Conservation (phyloP, 2,888 invertebrate genomes). For the Cybosia mesomella region DNA sequence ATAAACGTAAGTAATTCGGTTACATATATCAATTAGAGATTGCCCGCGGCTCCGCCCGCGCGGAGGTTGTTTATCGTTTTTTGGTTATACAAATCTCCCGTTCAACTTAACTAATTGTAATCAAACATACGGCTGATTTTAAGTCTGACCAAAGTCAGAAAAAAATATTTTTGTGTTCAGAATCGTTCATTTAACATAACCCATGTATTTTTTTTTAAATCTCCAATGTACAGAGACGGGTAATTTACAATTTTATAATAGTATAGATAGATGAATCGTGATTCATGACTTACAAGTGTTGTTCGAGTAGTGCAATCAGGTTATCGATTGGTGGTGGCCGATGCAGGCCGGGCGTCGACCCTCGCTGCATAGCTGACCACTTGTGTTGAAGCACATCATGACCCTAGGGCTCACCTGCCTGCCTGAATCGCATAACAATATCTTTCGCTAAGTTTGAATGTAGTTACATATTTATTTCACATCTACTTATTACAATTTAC, state of each 20-base stretch:
- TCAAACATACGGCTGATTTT: no score
- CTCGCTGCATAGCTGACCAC: slow-evolving; percentile 55
- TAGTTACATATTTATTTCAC: neutral
- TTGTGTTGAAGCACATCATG: slow-evolving; percentile 48
- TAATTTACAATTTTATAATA: no score
- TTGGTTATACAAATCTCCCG: no score
- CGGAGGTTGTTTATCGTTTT: no score
- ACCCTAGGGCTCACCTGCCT: slow-evolving; percentile 50
- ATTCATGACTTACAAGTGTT: slow-evolving; percentile 60
- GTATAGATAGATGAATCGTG: no score
- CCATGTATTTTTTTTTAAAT: no score
- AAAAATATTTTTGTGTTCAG: no score
- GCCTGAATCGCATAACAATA: slow-evolving; percentile 41
- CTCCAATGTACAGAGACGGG: no score
- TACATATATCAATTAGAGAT: slow-evolving; percentile 50
- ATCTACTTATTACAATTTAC: neutral
- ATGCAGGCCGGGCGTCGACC: slow-evolving; percentile 78
- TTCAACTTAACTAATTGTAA: no score
- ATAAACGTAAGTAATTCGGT: slow-evolving; percentile 59
- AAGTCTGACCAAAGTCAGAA: no score
- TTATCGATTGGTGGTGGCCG: slow-evolving; percentile 80
- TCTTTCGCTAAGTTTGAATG: slow-evolving; percentile 17
- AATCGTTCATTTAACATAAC: no score
- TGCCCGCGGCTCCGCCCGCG: no score
- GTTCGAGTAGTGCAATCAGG: slow-evolving; percentile 74